Evolutionary conservation across 2,797 vertebrate genomes (phyloP), one percentile per base, ranked within the genome.

Genomic region (Limosa lapponica): DNA sequence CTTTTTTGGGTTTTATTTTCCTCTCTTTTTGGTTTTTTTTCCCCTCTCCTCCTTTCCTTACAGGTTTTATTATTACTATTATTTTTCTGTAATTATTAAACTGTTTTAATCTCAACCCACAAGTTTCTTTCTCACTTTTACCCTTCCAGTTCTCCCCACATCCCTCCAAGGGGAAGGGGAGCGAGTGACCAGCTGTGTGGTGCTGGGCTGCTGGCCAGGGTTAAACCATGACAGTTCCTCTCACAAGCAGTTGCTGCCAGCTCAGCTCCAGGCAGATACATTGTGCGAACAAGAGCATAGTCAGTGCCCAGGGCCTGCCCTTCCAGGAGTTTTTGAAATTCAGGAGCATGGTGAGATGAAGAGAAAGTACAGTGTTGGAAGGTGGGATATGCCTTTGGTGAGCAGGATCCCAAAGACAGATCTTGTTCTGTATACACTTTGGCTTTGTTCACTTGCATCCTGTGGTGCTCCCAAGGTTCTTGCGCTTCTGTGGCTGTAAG

Each of bases 161-260:
- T 62, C 27, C 36, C 16, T 13, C 30, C 2, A 1, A 3, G 8
- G 7, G 10, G 7, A 32, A 8, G 43, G 3, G 9, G 16, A 19
- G 5, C 30, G 24, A 41, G 16, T 14, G 27, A 37, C 27, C 4
- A 1, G 36, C 23, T 37, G n/a, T 28, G 15, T 54, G 16, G 8
- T 69, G 22, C 70, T 54, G 27, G 20, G 19, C n/a, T 59, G 46
- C 43, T 0, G 1, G 7, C 39, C 39, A 34, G 41, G 11, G 24
- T 58, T 71, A 37, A 71, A 71, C 22, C 28, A 7, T 37, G 46
- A 13, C n/a, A 39, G 0, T n/a, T 54, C 12, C 9, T 79, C 32
- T 61, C 22, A 39, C 11, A 23, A 17, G 11, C 39, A 65, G 14
- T 32, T 59, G 30, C 62, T 59, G 36, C 7, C 54, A 37, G 20